Evolutionary conservation across 2,888 invertebrate species (phyloP), one percentile per base, ranked within the genome.

Genomic region (Cloeon dipterum): DNA sequence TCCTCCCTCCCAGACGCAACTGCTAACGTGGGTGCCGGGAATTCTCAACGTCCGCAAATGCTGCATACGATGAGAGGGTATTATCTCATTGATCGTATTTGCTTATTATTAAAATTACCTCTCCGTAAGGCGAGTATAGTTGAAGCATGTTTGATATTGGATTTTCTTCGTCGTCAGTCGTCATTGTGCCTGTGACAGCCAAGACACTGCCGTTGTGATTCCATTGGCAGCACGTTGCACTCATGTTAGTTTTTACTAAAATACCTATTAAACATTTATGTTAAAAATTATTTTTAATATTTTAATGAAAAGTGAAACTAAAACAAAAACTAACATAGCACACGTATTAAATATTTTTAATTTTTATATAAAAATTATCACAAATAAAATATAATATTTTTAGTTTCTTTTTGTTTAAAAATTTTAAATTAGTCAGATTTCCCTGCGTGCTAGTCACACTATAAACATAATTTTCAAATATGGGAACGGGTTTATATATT

Each of bases 1-100:
- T 37, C 76, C 76, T n/a, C 83, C 82, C 57, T 96, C 96, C 96
- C 96, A 98, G 1, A 85, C 77, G 45, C 88, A 72, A 1, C 76
- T 75, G 10, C 77, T 70, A 47, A 96, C 74, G 40, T 75, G 70
- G 40, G 74, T 74, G 2, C 89, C 89, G 0, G 94, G 91, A 10
- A 96, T 76, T 52, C 81, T 81, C 32, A 96, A 58, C 0, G 78
- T 83, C 38, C 89, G 69, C 38, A 89, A 61, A 47, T 81, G 76
- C 72, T 88, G 55, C 20, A 64, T 59, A 45, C 40, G 10, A 20
- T 2, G 18, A 5, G 5, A n/a, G 20, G 8, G n/a, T n/a, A 16
- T 19, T 14, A n/a, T 17, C 10, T 14, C 13, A 18, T 20, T 1
- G 18, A 11, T n/a, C 17, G 3, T n/a, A 19, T 5, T 4, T 3